Evolutionary conservation across 2,797 vertebrate species (phyloP).

Genomic region (Spinibarbus caldwelli): DNA sequence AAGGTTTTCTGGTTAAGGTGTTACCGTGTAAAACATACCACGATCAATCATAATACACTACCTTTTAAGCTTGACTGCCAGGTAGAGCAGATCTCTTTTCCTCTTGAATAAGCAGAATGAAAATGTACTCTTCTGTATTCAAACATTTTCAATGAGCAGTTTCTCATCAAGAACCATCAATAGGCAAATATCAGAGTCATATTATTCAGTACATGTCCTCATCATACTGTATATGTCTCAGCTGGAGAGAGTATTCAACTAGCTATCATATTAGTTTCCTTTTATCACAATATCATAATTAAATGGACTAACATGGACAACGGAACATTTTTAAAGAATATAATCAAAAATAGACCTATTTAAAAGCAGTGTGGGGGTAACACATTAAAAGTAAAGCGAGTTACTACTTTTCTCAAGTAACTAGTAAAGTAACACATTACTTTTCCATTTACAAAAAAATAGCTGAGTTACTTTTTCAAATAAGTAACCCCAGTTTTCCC

Average conservation of each 20-base stretch:
- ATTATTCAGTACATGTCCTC: neutral
- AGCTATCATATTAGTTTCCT: neutral
- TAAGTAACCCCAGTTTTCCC: neutral
- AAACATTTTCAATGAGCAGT: slow-evolving; percentile 20
- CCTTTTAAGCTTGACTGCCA: slow-evolving; percentile 16
- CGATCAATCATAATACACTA: slow-evolving; percentile 31
- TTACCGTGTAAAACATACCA: slow-evolving; percentile 17
- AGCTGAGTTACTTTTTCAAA: neutral
- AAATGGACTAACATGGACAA: neutral
- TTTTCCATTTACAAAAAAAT: neutral
- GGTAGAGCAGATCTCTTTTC: neutral
- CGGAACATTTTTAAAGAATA: neutral
- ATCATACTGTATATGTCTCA: neutral
- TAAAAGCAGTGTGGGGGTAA: no score
- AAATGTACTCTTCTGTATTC: neutral
- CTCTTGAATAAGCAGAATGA: slow-evolving; percentile 14
- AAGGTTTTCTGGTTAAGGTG: slow-evolving; percentile 36
- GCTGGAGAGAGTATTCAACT: neutral
- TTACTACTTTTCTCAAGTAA: neutral
- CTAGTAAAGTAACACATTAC: neutral
- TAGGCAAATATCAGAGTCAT: neutral
- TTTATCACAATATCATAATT: neutral
- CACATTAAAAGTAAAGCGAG: no score
- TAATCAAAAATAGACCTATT: no score
- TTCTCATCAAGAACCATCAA: slow-evolving; percentile 2